These are phyloP conservation scores for Arremon brunneinucha DNA, from an alignment of 2,797 vertebrate genomes.

Conservation along the genomic window DNA sequence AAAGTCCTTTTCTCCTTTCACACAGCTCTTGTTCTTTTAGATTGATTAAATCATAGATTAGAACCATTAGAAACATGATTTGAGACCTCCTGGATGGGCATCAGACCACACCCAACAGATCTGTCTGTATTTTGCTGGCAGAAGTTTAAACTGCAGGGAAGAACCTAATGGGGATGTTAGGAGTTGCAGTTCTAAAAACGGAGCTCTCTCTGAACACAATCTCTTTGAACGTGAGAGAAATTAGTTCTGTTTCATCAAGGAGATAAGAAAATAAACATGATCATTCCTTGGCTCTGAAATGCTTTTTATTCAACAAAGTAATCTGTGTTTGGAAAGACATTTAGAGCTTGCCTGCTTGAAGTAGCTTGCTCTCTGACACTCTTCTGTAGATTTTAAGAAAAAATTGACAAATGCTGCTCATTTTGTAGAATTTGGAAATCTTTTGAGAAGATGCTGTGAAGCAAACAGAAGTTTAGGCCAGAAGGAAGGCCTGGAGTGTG, in stretches of 20 bases:
- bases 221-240: conserved; percentile 27
- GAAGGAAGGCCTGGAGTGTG: not conserved
- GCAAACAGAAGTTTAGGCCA: not conserved
- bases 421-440: conserved; percentile 2
- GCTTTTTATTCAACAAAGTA: conserved; percentile 25
- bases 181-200: not conserved
- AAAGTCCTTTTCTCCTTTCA: not conserved
- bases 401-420: not conserved
- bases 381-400: not conserved
- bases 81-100: not conserved
- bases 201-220: not conserved
- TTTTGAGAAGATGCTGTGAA: not conserved
- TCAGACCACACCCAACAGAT: conserved; percentile 9
- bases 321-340: conserved; percentile 8
- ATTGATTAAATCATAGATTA: not conserved
- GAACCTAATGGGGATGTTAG: not conserved
- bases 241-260: conserved; percentile 30
- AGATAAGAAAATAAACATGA: conserved; percentile 49
- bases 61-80: not conserved
- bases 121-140: conserved; percentile 12
- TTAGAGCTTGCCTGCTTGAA: not conserved
- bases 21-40: not conserved
- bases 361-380: not conserved
- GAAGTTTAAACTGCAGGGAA: not conserved
- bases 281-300: conserved; percentile 43